These are phyloP conservation scores for Siniperca chuatsi DNA, from an alignment of 2,113 vertebrate genomes.

Conservation along the genomic window DNA sequence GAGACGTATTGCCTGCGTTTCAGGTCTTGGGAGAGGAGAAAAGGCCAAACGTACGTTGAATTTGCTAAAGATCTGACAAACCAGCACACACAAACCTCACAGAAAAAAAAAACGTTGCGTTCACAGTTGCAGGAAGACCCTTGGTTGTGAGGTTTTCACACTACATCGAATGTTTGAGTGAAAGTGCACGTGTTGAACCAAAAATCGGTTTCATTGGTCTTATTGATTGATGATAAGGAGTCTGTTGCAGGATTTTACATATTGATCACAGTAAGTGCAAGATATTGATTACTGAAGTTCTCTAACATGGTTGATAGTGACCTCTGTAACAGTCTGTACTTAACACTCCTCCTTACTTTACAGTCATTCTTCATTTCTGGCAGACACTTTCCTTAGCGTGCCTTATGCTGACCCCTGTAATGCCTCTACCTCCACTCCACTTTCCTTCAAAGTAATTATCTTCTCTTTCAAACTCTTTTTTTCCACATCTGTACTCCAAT, in stretches of 20 bases:
- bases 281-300: slow-evolving; percentile 28
- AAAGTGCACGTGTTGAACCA: not conserved
- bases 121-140: too few relatives aligned
- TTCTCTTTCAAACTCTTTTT: not conserved
- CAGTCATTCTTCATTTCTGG: slow-evolving; percentile 20
- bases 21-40: too few relatives aligned
- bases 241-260: slow-evolving; percentile 19
- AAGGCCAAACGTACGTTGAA: too few relatives aligned
- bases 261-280: slow-evolving; percentile 53
- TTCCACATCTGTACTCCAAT: too few relatives aligned
- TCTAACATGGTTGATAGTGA: slow-evolving; percentile 26
- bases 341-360: not conserved
- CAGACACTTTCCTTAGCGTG: not conserved
- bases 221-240: slow-evolving; percentile 38
- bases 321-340: slow-evolving; percentile 17
- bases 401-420: slow-evolving; percentile 6
- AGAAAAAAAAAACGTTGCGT: not conserved
- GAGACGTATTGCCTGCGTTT: too few relatives aligned
- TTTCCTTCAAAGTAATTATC: not conserved
- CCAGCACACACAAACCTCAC: not conserved
- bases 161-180: not conserved
- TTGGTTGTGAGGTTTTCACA: not conserved
- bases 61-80: too few relatives aligned
- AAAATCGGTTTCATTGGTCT: not conserved
- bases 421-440: not conserved